Base-by-base conservation (phyloP, 2,888 invertebrate species). In the Notodonta ziczac region DNA sequence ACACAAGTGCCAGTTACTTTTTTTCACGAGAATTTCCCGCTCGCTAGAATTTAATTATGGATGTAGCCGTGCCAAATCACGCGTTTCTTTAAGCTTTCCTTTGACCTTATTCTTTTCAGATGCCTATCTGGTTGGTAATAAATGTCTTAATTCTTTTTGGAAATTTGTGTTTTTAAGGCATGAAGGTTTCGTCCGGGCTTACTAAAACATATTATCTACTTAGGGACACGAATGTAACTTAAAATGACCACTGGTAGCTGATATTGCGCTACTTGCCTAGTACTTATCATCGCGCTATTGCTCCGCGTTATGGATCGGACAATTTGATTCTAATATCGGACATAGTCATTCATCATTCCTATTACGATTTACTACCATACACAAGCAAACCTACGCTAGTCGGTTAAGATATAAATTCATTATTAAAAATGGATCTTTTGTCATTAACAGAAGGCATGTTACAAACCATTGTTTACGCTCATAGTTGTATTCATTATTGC, bases 51-150 rank as follows among this genome's bases (percentile, higher is more conserved):
- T 70, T 73, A 74, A 74, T 74, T 73, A 74, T 61, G 66, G 56
- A 60, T 56, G 60, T 65, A 70, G 74, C 63, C 62, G 69, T 73
- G 66, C 69, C 67, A 72, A 74, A 74, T 74, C 73, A 74, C 66
- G 70, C 63, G 61, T 74, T 67, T 67, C 67, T 67, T 58, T 65
- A 72, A 70, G 68, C 66, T 74, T 66, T 65, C 62, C 57, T 60
- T 65, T 60, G 46, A 48, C 59, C 60, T 70, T 65, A 65, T 74
- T 72, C 60, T 68, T 70, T 68, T 66, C 67, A 14, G 54, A 54
- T n/a, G 54, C 39, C 39, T 32, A 54, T 39, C 9, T 12, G 13
- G 14, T 54, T 35, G 6, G 24, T 24, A 39, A 39, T 54, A 54
- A 54, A 39, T 54, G 54, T 54, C 32, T 52, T 52, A 52, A 52